Evolutionary conservation across 2,797 vertebrate species (phyloP).

Genomic region (Neostethus bicornis): DNA sequence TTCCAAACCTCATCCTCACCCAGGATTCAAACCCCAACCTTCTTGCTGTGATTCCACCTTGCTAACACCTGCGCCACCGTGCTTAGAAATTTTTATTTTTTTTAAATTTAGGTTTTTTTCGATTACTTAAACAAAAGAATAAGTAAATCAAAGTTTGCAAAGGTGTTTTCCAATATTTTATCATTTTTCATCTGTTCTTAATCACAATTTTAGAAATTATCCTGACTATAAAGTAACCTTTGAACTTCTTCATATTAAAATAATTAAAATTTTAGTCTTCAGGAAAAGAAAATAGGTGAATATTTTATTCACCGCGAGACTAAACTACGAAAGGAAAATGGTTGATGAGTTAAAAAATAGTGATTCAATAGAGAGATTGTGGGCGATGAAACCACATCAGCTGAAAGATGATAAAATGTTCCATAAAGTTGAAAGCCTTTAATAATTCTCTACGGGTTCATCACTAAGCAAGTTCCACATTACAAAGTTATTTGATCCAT

Average conservation of each 20-base stretch:
- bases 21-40: too few relatives aligned
- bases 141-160: too few relatives aligned
- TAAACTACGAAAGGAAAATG: not conserved
- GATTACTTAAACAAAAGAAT: too few relatives aligned
- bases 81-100: too few relatives aligned
- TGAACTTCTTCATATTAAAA: not conserved
- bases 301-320: not conserved
- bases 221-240: not conserved
- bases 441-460: not conserved
- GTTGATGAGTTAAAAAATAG: conserved; percentile 1
- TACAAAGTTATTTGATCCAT: conserved; percentile 7
- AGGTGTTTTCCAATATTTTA: too few relatives aligned
- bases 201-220: not conserved
- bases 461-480: conserved; percentile 15
- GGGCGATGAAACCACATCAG: conserved; percentile 20
- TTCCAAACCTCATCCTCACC: too few relatives aligned
- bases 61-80: too few relatives aligned
- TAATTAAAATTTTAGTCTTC: too few relatives aligned
- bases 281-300: not conserved
- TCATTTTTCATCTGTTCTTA: not conserved
- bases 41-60: too few relatives aligned
- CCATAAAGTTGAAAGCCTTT: not conserved
- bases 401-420: conserved; percentile 4
- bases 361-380: conserved; percentile 6
- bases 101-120: too few relatives aligned